phyloP scores from a whole-genome alignment of 2,888 invertebrate genomes.

The Spatulosminthurus flaviceps region DNA sequence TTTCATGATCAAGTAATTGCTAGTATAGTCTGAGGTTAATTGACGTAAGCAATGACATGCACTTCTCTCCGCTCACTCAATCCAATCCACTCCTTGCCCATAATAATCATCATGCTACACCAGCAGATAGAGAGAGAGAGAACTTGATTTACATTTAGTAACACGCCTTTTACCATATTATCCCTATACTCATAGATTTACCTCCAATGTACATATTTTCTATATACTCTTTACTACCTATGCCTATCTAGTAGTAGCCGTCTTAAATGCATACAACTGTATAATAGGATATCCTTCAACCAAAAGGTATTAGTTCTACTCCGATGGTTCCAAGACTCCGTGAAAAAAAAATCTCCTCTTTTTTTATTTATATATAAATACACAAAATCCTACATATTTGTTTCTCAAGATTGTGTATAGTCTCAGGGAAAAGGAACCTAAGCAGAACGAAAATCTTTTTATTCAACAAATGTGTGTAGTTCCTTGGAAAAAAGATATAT shows the following conservation, averaged over 20 bases:
- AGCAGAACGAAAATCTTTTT: constrained; percentile 7
- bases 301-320: constrained; percentile 12
- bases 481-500: not conserved
- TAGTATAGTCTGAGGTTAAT: constrained; percentile 28
- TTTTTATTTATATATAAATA: no score
- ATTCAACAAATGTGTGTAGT: constrained; percentile 1
- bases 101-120: not conserved
- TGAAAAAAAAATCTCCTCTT: no score
- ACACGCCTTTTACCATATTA: constrained; percentile 28
- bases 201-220: not conserved
- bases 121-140: no score
- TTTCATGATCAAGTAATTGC: constrained; percentile 41
- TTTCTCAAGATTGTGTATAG: no score
- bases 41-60: constrained; percentile 40
- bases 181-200: not conserved
- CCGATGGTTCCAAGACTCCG: not conserved
- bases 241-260: no score
- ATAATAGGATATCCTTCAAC: constrained; percentile 13
- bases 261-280: not conserved
- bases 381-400: no score
- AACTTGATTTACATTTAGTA: not conserved
- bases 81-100: not conserved
- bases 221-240: no score
- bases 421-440: not conserved
- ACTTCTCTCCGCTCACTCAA: not conserved